Base-by-base conservation (phyloP, 1,140 invertebrate species). In the Solenopsis invicta region DNA sequence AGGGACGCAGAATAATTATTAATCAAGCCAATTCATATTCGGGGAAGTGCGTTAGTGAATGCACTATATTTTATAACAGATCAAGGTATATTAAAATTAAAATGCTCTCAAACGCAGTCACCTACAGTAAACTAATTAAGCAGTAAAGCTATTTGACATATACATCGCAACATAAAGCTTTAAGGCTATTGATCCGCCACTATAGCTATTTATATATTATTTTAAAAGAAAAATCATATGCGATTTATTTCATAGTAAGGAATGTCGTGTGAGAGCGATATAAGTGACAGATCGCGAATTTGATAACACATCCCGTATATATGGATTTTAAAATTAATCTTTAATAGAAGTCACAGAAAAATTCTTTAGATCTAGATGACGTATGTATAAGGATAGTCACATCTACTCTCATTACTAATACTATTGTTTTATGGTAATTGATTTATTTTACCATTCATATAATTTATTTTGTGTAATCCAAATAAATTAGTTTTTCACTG, bases 1-100 rank as follows among this genome's bases (percentile, higher is more conserved):
- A 69, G n/a, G 16, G 37, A 61, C 45, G 24, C 54, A 62, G 18
- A 78, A 78, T 48, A 78, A 78, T 64, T 48, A 62, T 48, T 76
- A 75, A 75, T 41, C 2, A 12, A 24, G 13, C 16, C 3, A 52
- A 50, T 80, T 34, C 48, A 48, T 54, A 69, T 80, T 52, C 2
- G 34, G 2, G 34, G 4, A 16, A 41, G 34, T 80, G 24, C 21
- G 9, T 48, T 24, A 41, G 12, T 24, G 45, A 66, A 48, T 50
- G 24, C 61, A 52, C 59, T 48, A 64, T 52, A 66, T 66, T 50
- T 64, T 78, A 66, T 59, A 34, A 62, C 50, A 18, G 18, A 64
- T 37, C n/a, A 21, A 24, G 45, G 10, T 4, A 66, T 2, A 21
- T 18, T 66, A 66, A 50, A 78, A 78, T 66, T 34, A 29, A 29